Base-by-base conservation (phyloP, 2,113 vertebrate genomes). In the Laticauda colubrina region DNA sequence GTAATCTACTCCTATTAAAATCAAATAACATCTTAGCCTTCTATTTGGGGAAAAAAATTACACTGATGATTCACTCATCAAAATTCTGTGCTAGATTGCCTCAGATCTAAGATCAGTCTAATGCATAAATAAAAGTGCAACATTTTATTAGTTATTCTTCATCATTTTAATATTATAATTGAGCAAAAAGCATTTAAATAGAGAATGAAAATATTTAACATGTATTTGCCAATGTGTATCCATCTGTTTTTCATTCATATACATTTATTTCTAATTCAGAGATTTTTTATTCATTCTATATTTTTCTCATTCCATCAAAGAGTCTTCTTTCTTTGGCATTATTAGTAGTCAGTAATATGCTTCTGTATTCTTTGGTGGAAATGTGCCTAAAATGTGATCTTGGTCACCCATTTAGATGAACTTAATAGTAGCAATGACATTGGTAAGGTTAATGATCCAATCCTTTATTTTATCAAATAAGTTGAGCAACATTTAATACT, bases 401-500 rank as follows among this genome's bases (percentile, higher is more conserved):
- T 93, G 97, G 97, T 95, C 96, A 95, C 96, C 97, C 97, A 96
- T 97, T 98, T 96, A 97, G 97, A 69, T 91, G 96, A 91, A 94
- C 97, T 97, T 97, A 97, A 97, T 96, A 89, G 97, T 96, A 97
- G 96, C 97, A 97, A 97, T 98, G 97, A 98, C 97, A 97, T 97
- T 97, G 97, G 95, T 97, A 94, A 97, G 97, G 98, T 97, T 98
- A 98, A 98, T 97, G 97, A 97, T 91, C 97, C 96, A 96, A 96
- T 94, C 90, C 96, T 97, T 97, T 97, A 97, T 97, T 97, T 95
- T 96, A 95, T 85, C 94, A 96, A 97, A 95, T 92, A 94, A 96
- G 95, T 95, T 96, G 96, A 98, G 97, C 97, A 98, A 97, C 97
- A 95, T 96, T 98, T 96, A 97, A 96, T 95, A 97, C 97, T 95